phyloP scores from a whole-genome alignment of 2,113 vertebrate species.

The Gasterosteus aculeatus region DNA sequence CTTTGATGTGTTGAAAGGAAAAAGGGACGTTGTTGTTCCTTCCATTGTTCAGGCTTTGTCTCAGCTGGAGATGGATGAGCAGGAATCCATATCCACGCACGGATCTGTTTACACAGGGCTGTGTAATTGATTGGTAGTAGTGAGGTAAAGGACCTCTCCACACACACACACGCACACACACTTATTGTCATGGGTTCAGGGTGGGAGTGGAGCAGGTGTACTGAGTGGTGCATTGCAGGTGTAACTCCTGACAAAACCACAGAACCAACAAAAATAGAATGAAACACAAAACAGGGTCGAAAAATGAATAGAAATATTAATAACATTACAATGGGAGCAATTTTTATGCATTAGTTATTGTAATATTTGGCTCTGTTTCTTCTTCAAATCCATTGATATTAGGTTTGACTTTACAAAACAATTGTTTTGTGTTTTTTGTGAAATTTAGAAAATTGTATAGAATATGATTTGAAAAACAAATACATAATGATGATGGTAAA shows the following conservation, averaged over 20 bases:
- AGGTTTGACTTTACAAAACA: too few relatives aligned
- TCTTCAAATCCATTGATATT: too few relatives aligned
- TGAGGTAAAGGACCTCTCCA: background rate
- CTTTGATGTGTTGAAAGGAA: conserved; percentile 1
- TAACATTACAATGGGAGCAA: background rate
- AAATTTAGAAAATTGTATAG: too few relatives aligned
- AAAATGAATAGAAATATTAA: background rate
- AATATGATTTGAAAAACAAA: too few relatives aligned
- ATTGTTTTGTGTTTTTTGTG: too few relatives aligned
- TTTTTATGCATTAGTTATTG: background rate
- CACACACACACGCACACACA: too few relatives aligned
- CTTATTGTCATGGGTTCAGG: background rate
- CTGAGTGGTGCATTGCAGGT: background rate
- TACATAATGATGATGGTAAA: too few relatives aligned
- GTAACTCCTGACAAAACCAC: background rate
- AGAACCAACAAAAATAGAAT: background rate
- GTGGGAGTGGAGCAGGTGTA: background rate
- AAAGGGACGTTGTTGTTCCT: background rate
- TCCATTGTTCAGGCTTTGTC: background rate
- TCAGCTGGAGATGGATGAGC: background rate
- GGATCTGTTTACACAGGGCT: conserved; percentile 4
- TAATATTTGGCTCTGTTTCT: too few relatives aligned
- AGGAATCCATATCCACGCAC: background rate
- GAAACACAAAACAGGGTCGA: background rate
- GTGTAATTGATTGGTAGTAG: conserved; percentile 16